Percentiles rank a stretch among this genome's conserved stretches.
Evolutionary conservation across 2,888 invertebrate genomes (phyloP).

Genomic region (Nephrotoma appendiculata): DNA sequence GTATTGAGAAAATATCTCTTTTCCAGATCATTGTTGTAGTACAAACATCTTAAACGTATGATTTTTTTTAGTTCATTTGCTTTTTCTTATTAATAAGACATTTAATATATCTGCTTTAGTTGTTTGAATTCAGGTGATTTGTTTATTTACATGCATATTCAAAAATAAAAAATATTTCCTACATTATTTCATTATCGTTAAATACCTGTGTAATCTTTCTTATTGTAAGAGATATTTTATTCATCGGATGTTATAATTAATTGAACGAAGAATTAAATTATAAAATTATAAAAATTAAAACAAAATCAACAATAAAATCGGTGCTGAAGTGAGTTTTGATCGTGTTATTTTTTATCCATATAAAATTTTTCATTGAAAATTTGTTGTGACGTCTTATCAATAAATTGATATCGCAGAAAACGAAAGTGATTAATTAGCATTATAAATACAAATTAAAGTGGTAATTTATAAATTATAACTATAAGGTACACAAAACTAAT

Average conservation of each 20-base stretch:
- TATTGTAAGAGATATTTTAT: not conserved
- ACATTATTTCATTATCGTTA: not conserved
- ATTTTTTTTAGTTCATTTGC: not conserved
- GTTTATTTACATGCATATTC: not conserved
- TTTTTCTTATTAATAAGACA: not conserved
- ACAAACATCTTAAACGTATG: not conserved
- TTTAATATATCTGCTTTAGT: not conserved
- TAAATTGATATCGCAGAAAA: not conserved
- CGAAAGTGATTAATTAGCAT: not conserved
- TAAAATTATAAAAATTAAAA: not conserved
- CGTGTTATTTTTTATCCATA: not conserved
- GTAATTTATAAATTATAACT: not conserved
- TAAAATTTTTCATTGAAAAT: not conserved
- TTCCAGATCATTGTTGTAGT: not conserved
- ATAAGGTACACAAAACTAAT: not conserved
- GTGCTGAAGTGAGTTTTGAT: not conserved
- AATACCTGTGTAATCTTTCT: not conserved
- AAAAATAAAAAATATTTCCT: not conserved
- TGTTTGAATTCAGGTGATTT: not conserved
- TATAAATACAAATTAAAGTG: not conserved
- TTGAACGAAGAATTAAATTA: not conserved
- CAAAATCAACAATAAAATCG: not conserved
- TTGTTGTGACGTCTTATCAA: not conserved
- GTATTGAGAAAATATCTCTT: not conserved
- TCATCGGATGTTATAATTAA: not conserved